Evolutionary conservation across 2,113 vertebrate genomes (phyloP), one percentile per base, ranked within the genome.

Genomic region (Rostratula benghalensis): DNA sequence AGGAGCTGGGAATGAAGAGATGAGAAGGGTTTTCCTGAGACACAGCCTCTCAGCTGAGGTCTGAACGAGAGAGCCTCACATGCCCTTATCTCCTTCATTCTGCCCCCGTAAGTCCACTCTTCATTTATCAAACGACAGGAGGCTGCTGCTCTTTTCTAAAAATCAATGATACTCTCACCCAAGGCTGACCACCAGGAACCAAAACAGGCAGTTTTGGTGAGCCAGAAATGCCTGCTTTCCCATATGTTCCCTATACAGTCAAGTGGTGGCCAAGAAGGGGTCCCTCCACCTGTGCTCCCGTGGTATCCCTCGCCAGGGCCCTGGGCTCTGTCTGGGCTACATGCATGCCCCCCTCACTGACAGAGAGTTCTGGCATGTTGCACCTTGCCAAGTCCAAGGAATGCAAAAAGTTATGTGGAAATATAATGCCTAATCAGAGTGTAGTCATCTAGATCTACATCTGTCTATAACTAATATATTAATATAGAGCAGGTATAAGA

Each of bases 61-160:
- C 48, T n/a, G 31, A 82, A 54, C 0, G 0, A 64, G 9, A 11
- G 9, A n/a, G 10, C 1, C 4, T 76, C 15, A 24, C 16, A 18
- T 48, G 25, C 37, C 53, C 24, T 82, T 78, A 39, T 35, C 23
- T 78, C 37, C 48, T 82, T 82, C 31, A 82, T 54, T 81, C 59
- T 64, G 27, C 23, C 30, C 31, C 23, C 9, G 50, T 39, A 75
- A 65, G 75, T 51, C 35, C 7, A 8, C 33, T 28, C 28, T 10
- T 78, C 46, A 30, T 18, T 61, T 19, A 53, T 57, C 41, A 46
- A 80, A 37, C 14, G 23, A 23, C 35, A 81, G 19, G n/a, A 68
- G 12, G 21, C 8, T 77, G 43, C 39, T 65, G 16, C 20, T 64
- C 9, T 61, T 31, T 35, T 53, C 10, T 56, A 67, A n/a, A 71